Base-by-base conservation (phyloP, 2,113 vertebrate genomes). In the Sakesphorus luctuosus region DNA sequence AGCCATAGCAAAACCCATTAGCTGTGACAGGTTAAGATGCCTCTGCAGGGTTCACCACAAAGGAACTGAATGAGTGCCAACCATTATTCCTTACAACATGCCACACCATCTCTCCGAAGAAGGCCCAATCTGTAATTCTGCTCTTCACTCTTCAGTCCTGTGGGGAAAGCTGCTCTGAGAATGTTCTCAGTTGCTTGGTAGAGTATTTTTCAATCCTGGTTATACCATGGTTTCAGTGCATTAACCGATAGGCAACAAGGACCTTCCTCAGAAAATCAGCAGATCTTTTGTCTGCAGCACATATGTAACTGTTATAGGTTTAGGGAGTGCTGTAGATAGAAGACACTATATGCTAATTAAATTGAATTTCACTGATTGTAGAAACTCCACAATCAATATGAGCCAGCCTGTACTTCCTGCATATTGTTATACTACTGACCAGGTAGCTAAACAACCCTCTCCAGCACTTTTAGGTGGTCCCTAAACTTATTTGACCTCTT, bases 21-120 rank as follows among this genome's bases (percentile, higher is more conserved):
- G 95, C 96, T 95, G 55, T 96, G 96, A 97, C 96, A 97, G 92
- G 94, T 96, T 97, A 93, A 96, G 95, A 88, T 93, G 80, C 90
- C 96, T 93, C 84, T 89, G 59, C 65, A 97, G 75, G 75, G 79
- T 80, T 66, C 36, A 87, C 84, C 96, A 86, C 94, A 93, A 86
- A 97, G 89, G 91, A 91, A 10, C 94, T 96, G 96, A 97, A 75
- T 33, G 76, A 23, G 29, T 94, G 94, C 94, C 73, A 92, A 9
- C 82, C n/a, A 15, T 77, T 80, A 84, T 86, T 88, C 80, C 81
- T 58, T 28, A 12, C 46, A 67, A 40, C 21, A 1, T 28, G 50
- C 52, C 29, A 5, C 44, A 44, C 66, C 46, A 47, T 44, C 66
- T 72, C 84, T 50, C 84, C 56, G 71, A 63, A 50, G 53, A 43